These are phyloP conservation scores for Ctenomys sociabilis DNA, from an alignment of 2,113 vertebrate species.

Conservation along the genomic window DNA sequence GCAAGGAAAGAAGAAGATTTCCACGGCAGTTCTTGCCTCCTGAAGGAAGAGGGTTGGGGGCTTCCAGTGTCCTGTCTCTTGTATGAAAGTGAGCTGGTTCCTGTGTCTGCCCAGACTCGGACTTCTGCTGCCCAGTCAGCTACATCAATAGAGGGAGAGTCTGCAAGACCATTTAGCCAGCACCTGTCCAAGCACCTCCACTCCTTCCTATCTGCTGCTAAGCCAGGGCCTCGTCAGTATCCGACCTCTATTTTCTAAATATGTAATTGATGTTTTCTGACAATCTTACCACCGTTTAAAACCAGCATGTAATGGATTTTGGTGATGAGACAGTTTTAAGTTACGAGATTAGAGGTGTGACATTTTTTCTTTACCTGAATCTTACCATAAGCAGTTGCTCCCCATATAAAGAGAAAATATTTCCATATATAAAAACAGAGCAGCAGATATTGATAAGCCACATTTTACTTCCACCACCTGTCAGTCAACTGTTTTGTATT, in stretches of 20 bases:
- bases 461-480: neutral
- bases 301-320: neutral
- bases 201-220: neutral
- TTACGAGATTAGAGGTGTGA: neutral
- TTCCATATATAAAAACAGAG: neutral
- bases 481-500: neutral
- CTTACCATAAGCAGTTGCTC: neutral
- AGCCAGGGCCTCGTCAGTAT: neutral
- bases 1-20: neutral
- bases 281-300: neutral
- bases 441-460: neutral
- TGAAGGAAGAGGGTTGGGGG: neutral
- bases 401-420: neutral
- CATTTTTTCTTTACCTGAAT: neutral
- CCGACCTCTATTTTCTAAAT: neutral
- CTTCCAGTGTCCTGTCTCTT: neutral
- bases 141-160: neutral
- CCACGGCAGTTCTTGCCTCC: neutral
- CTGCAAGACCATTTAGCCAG: neutral
- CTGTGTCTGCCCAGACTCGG: neutral
- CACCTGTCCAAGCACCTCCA: neutral
- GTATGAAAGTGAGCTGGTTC: neutral
- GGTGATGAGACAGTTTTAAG: neutral
- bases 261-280: neutral
- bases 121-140: neutral